Conservation (phyloP, 2,888 invertebrate genomes). For the Tryphoninae sp. region DNA sequence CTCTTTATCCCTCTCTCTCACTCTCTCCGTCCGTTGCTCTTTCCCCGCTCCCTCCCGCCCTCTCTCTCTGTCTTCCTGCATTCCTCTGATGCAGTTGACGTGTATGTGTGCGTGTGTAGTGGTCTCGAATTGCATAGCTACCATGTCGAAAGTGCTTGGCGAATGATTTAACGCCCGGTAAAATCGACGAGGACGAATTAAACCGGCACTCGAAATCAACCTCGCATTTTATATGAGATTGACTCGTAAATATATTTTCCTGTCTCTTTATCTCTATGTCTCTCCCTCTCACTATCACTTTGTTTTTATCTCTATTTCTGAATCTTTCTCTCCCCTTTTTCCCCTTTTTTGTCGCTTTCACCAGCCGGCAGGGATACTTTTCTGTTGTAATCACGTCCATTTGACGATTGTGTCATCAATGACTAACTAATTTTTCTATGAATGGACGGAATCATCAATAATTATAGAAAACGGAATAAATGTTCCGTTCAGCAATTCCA, state of each 20-base stretch:
- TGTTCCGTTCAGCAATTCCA: neutral
- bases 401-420: neutral
- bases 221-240: constrained; percentile 55
- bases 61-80: constrained; percentile 27
- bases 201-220: constrained; percentile 55
- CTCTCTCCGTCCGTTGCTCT: constrained; percentile 28
- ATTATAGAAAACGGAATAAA: neutral
- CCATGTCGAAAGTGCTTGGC: constrained; percentile 43
- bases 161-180: constrained; percentile 58
- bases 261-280: constrained; percentile 18
- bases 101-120: neutral
- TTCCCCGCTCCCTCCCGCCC: neutral
- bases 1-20: constrained; percentile 21
- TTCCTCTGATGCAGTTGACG: constrained; percentile 25
- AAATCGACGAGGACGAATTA: constrained; percentile 59
- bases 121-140: constrained; percentile 33
- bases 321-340: constrained; percentile 5
- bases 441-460: neutral
- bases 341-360: too few relatives aligned
- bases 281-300: constrained; percentile 1
- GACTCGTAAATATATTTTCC: constrained; percentile 14
- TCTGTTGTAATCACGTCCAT: neutral
- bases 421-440: neutral
- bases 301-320: constrained; percentile 8
- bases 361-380: neutral